Base-by-base conservation (phyloP, 2,888 invertebrate species). In the Alentia gelatinosa region DNA sequence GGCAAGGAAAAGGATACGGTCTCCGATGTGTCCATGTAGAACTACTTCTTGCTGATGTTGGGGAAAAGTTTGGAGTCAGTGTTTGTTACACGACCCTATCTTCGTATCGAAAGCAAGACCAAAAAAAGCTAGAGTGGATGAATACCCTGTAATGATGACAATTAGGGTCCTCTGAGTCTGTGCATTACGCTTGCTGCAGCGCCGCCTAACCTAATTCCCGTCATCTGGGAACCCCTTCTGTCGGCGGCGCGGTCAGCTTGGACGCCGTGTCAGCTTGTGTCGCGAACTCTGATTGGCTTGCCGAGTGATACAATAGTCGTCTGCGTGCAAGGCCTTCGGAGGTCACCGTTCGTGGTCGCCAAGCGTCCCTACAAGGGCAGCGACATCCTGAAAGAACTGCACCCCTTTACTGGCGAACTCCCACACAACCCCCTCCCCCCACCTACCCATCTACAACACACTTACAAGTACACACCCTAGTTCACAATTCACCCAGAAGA, bases 131-230 rank as follows among this genome's bases (percentile, higher is more conserved):
- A 86, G 30, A n/a, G 30, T 47, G 86, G 86, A 47, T 86, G 86
- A 86, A 86, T 86, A 47, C 30, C 47, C 47, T 30, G 86, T 86
- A 86, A 86, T 86, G 42, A 86, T n/a, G 86, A 50, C 86, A 86
- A 86, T 86, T 86, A 86, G 42, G 50, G 23, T 26, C 1, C 42
- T 33, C 15, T 86, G 50, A 15, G 50, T 47, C 42, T 47, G 86
- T 26, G 50, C 35, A 47, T 50, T 86, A 47, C 33, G 26, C 47
- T 19, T 79, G 37, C 39, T 35, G 37, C 79, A 35, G 1, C 39
- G 79, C 79, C 79, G 19, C 79, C 79, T 79, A 35, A 35, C 79
- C 35, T 35, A 35, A 35, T 79, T 35, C 37, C 12, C 79, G 37
- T 37, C 79, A 26, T 79, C 79, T 23, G 79, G 68, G 68, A 35